Percentiles rank a stretch among this genome's conserved stretches.
These are phyloP conservation scores for Meghimatium bilineatum DNA, from an alignment of 2,888 invertebrate genomes.

Conservation along the genomic window DNA sequence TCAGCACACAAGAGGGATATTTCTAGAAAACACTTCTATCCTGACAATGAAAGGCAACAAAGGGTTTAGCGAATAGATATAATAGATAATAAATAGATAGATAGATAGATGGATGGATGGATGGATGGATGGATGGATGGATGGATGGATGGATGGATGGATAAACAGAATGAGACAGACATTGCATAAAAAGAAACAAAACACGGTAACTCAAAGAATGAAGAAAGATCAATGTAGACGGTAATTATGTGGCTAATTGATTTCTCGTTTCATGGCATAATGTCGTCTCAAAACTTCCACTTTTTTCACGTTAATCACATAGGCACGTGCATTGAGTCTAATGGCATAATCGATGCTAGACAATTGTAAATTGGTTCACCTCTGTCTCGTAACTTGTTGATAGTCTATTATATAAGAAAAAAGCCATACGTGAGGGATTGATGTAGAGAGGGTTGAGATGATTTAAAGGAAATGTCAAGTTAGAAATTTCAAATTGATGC, in stretches of 20 bases:
- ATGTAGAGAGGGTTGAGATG: neutral
- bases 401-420: neutral
- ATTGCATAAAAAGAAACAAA: neutral
- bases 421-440: neutral
- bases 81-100: too few species aligned
- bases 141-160: neutral
- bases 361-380: neutral
- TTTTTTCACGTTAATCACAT: neutral
- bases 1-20: too few species aligned
- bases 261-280: neutral
- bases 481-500: neutral
- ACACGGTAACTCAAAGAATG: neutral
- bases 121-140: neutral
- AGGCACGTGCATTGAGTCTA: neutral
- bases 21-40: too few species aligned
- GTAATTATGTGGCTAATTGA: neutral
- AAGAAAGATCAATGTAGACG: neutral
- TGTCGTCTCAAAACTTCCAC: neutral
- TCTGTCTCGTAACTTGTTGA: neutral
- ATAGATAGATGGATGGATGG: too few species aligned
- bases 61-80: too few species aligned
- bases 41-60: too few species aligned
- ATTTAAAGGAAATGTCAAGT: neutral
- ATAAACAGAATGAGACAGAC: neutral
- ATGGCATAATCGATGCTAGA: neutral